Evolutionary conservation across 1,140 invertebrate genomes (phyloP).

Genomic region (Nymphalis io): DNA sequence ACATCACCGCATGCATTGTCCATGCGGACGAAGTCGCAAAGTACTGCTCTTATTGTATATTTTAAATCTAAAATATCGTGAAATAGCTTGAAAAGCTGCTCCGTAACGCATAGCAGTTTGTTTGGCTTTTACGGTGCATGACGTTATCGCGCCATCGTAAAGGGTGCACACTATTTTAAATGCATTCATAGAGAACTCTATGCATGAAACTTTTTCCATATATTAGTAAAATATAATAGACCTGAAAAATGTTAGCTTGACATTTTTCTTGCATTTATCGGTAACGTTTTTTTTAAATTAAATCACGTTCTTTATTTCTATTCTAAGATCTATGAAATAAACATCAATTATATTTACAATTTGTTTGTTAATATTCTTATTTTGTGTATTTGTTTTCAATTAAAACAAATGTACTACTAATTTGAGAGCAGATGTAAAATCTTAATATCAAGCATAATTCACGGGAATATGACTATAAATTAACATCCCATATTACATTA

Average conservation of each 20-base stretch:
- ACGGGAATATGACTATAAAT: too few relatives aligned
- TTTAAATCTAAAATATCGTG: slow-evolving; percentile 14
- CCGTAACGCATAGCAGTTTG: slow-evolving; percentile 20
- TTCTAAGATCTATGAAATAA: too few relatives aligned
- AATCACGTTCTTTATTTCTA: too few relatives aligned
- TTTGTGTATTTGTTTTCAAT: too few relatives aligned
- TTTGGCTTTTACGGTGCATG: slow-evolving; percentile 28
- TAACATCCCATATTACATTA: too few relatives aligned
- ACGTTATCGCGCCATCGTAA: slow-evolving; percentile 29
- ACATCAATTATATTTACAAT: too few relatives aligned
- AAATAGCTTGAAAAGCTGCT: slow-evolving; percentile 8
- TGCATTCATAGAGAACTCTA: slow-evolving; percentile 20
- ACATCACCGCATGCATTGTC: too few relatives aligned
- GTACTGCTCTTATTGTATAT: not conserved
- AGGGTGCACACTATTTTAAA: slow-evolving; percentile 27
- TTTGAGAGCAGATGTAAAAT: too few relatives aligned
- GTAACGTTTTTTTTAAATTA: not conserved
- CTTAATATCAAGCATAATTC: too few relatives aligned
- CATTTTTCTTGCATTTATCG: not conserved
- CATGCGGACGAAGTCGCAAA: too few relatives aligned
- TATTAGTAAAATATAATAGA: not conserved
- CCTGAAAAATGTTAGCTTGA: not conserved
- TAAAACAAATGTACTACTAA: too few relatives aligned
- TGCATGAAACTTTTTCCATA: slow-evolving; percentile 1
- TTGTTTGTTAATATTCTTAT: too few relatives aligned